These are phyloP conservation scores for Neodiprion fabricii DNA, from an alignment of 1,140 invertebrate genomes.

Conservation along the genomic window DNA sequence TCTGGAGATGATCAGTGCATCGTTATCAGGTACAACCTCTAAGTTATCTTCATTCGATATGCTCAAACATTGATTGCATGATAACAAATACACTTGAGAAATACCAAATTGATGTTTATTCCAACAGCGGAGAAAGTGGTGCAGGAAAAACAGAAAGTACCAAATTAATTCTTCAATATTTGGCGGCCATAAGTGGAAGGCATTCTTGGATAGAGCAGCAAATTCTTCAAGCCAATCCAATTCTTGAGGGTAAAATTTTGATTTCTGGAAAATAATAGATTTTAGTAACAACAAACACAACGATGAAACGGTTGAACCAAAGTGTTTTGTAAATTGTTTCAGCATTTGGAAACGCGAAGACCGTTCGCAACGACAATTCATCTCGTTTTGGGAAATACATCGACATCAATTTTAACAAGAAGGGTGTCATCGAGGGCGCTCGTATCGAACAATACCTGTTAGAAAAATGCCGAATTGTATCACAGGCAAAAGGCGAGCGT, in stretches of 20 bases:
- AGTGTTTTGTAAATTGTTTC: slow-evolving; percentile 22
- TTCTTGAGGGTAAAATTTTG: slow-evolving; percentile 74
- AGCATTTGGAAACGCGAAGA: slow-evolving; percentile 98
- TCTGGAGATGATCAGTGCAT: slow-evolving; percentile 86
- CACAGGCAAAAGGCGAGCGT: slow-evolving; percentile 86
- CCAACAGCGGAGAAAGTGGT: slow-evolving; percentile 86
- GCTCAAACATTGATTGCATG: slow-evolving; percentile 3
- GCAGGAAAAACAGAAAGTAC: slow-evolving; percentile 95
- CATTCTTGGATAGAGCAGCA: slow-evolving; percentile 96
- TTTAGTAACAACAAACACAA: no score
- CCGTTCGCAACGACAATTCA: slow-evolving; percentile 95
- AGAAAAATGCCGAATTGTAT: slow-evolving; percentile 93
- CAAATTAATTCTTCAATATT: slow-evolving; percentile 89
- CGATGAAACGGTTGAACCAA: neutral
- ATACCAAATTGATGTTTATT: slow-evolving; percentile 17
- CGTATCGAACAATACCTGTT: slow-evolving; percentile 95
- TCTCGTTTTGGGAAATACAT: slow-evolving; percentile 97
- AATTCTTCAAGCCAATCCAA: slow-evolving; percentile 92
- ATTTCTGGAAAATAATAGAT: no score
- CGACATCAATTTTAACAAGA: slow-evolving; percentile 89
- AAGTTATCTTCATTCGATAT: neutral
- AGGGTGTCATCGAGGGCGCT: slow-evolving; percentile 90
- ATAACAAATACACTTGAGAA: neutral
- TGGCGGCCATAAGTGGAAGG: slow-evolving; percentile 89
- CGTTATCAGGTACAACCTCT: slow-evolving; percentile 76